Evolutionary conservation across 2,888 invertebrate species (phyloP), one percentile per base, ranked within the genome.

Genomic region (Pristionchus maxplancki): DNA sequence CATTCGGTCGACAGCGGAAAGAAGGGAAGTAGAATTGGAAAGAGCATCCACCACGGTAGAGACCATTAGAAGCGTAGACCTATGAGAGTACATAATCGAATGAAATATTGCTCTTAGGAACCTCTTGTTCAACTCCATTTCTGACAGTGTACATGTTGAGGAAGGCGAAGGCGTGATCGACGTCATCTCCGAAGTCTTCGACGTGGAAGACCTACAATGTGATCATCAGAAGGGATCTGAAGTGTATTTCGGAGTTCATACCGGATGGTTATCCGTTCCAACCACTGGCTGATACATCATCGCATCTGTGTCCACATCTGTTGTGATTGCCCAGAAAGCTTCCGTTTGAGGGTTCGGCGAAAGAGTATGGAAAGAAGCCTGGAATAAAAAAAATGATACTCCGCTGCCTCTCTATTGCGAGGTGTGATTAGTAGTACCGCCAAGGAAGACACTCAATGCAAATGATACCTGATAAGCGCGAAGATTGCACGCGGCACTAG

Each of bases 1-100:
- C 91, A 9, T 90, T 89, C 58, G 89, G 88, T 34, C 82, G 24
- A 88, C 93, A 93, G 0, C 90, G 89, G 90, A 92, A 91, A 44
- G 92, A 91, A n/a, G 91, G 91, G 91, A 93, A 93, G 84, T 91
- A 92, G 90, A 93, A 91, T 88, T 91, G 88, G 89, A 89, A 92
- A 28, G 88, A 71, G 88, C 93, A 93, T 50, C 89, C 91, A 81
- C 91, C 91, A 74, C 93, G 91, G 89, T 89, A 93, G 58, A 92
- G 84, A 64, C 92, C 92, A 83, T 90, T 92, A 5, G 92, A 90
- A 67, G 91, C 91, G 62, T 92, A 92, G 17, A 93, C 88, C 89
- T 89, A 3, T 13, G 20, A 34, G 0, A 31, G 2, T 11, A 4
- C 1, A 44, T 44, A 44, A 44, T 44, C n/a, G 28, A 28, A n/a